These are phyloP conservation scores for Montipora capitata DNA, from an alignment of 92 coral and sea anemone genomes.

Conservation along the genomic window DNA sequence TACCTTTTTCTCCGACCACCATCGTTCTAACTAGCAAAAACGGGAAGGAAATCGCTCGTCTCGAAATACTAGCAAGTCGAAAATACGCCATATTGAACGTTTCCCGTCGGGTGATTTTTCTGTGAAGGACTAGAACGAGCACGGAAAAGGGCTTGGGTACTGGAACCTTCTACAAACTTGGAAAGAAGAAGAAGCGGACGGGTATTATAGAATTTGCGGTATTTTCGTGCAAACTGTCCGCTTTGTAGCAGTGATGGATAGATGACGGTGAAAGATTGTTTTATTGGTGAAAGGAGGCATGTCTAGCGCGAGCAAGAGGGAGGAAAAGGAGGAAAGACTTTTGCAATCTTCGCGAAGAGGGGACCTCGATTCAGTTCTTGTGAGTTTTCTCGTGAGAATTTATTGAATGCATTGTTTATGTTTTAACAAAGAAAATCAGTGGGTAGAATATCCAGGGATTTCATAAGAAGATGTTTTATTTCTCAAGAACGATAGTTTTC, in stretches of 20 bases:
- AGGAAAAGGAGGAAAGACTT: slow-evolving; percentile 91
- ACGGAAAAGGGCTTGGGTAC: slow-evolving; percentile 48
- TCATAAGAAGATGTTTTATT: not conserved
- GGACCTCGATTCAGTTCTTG: slow-evolving; percentile 85
- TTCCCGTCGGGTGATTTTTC: not conserved
- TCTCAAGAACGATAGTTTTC: not conserved
- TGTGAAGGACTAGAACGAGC: slow-evolving; percentile 23
- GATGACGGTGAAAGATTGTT: slow-evolving; percentile 37
- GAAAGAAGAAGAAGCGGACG: not conserved
- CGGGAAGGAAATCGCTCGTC: slow-evolving; percentile 64
- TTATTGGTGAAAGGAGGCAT: slow-evolving; percentile 38
- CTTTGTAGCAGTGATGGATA: slow-evolving; percentile 44
- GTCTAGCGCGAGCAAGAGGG: slow-evolving; percentile 79
- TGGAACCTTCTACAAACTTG: slow-evolving; percentile 1
- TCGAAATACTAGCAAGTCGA: slow-evolving; percentile 39
- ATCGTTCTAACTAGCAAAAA: slow-evolving; percentile 77
- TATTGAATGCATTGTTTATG: not conserved
- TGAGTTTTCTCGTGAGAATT: slow-evolving; percentile 53
- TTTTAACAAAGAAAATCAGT: not conserved
- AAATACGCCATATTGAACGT: slow-evolving; percentile 90
- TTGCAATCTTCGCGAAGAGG: slow-evolving; percentile 94
- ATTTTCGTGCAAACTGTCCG: slow-evolving; percentile 17
- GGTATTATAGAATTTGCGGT: slow-evolving; percentile 21
- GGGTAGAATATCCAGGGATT: not conserved
- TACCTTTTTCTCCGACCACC: slow-evolving; percentile 89